Percentiles rank a stretch among this genome's conserved stretches.
These are phyloP conservation scores for Melinaea menophilus DNA, from an alignment of 2,888 invertebrate species.

Conservation along the genomic window DNA sequence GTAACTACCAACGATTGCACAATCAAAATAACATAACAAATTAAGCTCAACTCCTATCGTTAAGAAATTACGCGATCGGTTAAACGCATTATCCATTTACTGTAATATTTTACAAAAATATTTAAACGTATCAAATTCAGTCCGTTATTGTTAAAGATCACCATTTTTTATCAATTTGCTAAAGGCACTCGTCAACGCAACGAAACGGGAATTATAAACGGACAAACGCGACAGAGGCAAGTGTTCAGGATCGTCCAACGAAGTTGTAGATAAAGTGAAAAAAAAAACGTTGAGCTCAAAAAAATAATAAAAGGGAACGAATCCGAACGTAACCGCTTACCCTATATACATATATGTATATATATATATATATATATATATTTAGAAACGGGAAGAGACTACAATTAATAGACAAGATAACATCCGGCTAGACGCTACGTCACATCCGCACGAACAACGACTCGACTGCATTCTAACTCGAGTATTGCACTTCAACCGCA, in stretches of 20 bases:
- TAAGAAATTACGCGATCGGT: constrained; percentile 20
- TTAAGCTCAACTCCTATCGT: constrained; percentile 57
- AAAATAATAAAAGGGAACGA: constrained; percentile 33
- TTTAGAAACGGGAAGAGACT: constrained; percentile 64
- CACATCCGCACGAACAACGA: constrained; percentile 1
- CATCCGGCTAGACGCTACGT: constrained; percentile 25
- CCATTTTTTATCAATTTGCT: constrained; percentile 49
- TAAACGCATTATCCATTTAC: constrained; percentile 34
- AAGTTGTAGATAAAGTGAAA: constrained; percentile 8
- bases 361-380: constrained; percentile 36
- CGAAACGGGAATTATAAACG: constrained; percentile 32
- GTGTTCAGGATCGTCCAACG: neutral
- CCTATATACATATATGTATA: constrained; percentile 31
- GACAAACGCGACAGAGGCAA: constrained; percentile 1
- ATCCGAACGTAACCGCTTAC: constrained; percentile 41
- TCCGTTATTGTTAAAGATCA: constrained; percentile 54
- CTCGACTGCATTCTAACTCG: constrained; percentile 31
- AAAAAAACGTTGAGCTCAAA: constrained; percentile 44
- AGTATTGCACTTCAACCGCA: constrained; percentile 61
- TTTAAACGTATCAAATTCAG: constrained; percentile 62
- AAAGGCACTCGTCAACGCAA: constrained; percentile 68
- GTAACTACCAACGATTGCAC: constrained; percentile 50
- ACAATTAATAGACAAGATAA: constrained; percentile 52
- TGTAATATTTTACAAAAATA: constrained; percentile 44
- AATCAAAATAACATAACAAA: constrained; percentile 52